These are phyloP conservation scores for Zaprionus davidi DNA, from an alignment of 1,140 invertebrate species.

Conservation along the genomic window DNA sequence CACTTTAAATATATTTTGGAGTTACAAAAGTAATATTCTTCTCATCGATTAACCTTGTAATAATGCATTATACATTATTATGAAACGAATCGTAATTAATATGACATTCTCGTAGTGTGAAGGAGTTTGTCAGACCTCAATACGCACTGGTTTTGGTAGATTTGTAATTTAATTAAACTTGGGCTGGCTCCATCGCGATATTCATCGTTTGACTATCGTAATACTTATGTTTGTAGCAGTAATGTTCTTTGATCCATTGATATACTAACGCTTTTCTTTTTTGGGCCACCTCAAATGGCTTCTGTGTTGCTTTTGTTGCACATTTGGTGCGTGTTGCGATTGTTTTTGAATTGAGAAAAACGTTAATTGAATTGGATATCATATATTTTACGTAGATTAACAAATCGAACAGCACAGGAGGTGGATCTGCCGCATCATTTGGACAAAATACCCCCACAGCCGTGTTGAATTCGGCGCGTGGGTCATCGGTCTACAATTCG, in stretches of 20 bases:
- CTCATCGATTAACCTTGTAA: too few species aligned
- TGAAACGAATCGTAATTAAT: too few species aligned
- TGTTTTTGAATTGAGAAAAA: slow-evolving; percentile 11
- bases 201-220: slow-evolving; percentile 23
- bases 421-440: slow-evolving; percentile 43
- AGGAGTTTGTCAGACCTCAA: neutral
- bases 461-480: slow-evolving; percentile 65
- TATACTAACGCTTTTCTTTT: slow-evolving; percentile 58
- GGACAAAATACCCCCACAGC: slow-evolving; percentile 76
- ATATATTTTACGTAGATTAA: slow-evolving; percentile 47
- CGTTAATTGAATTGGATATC: slow-evolving; percentile 1
- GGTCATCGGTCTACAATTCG: slow-evolving; percentile 81
- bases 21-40: too few species aligned
- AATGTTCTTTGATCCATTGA: slow-evolving; percentile 35
- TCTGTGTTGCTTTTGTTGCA: slow-evolving; percentile 42
- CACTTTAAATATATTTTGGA: too few species aligned
- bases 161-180: slow-evolving; percentile 12
- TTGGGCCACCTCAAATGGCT: slow-evolving; percentile 34
- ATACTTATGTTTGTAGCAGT: slow-evolving; percentile 28
- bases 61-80: too few species aligned
- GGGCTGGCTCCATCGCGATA: slow-evolving; percentile 15
- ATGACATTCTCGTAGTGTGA: neutral
- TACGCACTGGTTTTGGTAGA: slow-evolving; percentile 46
- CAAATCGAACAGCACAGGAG: slow-evolving; percentile 49
- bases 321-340: slow-evolving; percentile 2